phyloP scores from a whole-genome alignment of 2,888 invertebrate species.

The Apotomis betuletana region DNA sequence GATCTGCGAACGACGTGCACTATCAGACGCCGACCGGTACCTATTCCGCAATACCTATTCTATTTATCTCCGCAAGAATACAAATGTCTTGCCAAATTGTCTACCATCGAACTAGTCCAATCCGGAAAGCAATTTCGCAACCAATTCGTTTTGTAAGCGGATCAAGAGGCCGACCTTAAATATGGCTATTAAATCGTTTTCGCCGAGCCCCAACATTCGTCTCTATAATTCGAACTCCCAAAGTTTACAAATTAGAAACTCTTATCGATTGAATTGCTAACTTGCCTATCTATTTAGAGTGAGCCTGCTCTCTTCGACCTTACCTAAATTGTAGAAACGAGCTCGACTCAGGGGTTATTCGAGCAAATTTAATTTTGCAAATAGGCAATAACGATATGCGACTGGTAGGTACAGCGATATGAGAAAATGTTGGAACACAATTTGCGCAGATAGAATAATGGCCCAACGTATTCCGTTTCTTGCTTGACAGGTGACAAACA shows the following conservation, averaged over 20 bases:
- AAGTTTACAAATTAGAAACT: conserved; percentile 66
- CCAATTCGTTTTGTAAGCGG: conserved; percentile 81
- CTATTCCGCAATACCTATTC: conserved; percentile 52
- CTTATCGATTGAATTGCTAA: conserved; percentile 53
- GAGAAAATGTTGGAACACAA: conserved; percentile 37
- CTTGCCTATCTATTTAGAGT: conserved; percentile 52
- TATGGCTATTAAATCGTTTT: conserved; percentile 77
- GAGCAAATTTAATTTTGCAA: conserved; percentile 41
- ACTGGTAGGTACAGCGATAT: conserved; percentile 37
- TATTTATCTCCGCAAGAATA: conserved; percentile 81
- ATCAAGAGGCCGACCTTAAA: conserved; percentile 80
- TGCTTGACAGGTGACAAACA: conserved; percentile 32
- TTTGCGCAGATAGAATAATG: conserved; percentile 36
- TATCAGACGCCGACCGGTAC: conserved; percentile 75
- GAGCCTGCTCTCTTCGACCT: conserved; percentile 39
- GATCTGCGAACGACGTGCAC: conserved; percentile 64
- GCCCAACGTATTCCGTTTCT: conserved; percentile 12
- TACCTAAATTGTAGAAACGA: conserved; percentile 40
- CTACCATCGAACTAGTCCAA: conserved; percentile 81
- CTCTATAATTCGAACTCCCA: conserved; percentile 66
- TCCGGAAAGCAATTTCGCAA: conserved; percentile 82
- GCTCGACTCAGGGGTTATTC: conserved; percentile 38
- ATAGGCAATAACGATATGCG: conserved; percentile 42
- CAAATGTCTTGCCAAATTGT: conserved; percentile 83
- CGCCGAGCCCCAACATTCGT: conserved; percentile 65